These are phyloP conservation scores for Stigmatopora argus DNA, from an alignment of 2,113 vertebrate genomes.

Conservation along the genomic window DNA sequence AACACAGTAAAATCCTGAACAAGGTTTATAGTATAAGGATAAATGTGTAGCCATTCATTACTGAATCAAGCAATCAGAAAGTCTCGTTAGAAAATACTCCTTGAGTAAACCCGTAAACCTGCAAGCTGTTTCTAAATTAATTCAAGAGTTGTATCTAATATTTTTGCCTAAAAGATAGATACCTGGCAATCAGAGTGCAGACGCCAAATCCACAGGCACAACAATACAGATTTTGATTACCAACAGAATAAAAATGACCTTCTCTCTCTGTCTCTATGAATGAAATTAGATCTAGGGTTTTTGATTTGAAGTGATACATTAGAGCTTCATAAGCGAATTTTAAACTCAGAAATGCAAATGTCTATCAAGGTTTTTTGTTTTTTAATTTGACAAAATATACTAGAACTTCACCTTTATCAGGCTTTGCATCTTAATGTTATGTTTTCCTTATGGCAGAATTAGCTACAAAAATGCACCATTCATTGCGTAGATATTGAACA, in stretches of 20 bases:
- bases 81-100: background rate
- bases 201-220: background rate
- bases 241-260: background rate
- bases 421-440: too few relatives aligned
- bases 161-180: background rate
- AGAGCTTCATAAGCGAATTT: background rate
- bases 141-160: background rate
- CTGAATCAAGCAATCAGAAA: background rate
- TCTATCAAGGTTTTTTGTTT: background rate
- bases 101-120: background rate
- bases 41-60: background rate
- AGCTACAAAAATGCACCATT: background rate
- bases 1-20: background rate
- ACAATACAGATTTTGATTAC: background rate
- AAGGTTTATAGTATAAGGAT: background rate
- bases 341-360: background rate
- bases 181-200: background rate
- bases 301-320: background rate
- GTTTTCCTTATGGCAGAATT: too few relatives aligned
- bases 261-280: background rate
- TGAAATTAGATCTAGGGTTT: background rate
- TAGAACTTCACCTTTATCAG: too few relatives aligned
- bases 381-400: too few relatives aligned
- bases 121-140: background rate
- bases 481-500: background rate